Evolutionary conservation across 2,113 vertebrate genomes (phyloP), one percentile per base, ranked within the genome.

Genomic region (western clawed frog (Xenopus tropicalis)): DNA sequence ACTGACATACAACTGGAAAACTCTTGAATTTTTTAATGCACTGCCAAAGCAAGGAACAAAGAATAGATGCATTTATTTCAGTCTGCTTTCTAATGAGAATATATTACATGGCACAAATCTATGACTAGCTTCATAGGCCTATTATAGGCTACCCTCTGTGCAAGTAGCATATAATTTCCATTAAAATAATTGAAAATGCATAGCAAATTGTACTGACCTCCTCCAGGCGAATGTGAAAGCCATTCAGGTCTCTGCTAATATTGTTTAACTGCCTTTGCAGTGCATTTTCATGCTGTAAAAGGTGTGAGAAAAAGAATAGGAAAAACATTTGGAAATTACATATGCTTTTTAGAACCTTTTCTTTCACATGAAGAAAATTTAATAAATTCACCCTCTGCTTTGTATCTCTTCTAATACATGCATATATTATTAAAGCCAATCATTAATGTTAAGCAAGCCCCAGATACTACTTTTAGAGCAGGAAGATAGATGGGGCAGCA

Each of bases 181-280:
- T 76, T 69, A 76, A 76, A 76, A 63, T 76, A 63, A 76, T 69
- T 69, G 66, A 52, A 56, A 46, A 76, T 63, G 66, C 66, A 76
- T 57, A 63, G 73, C 25, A 76, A 76, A 76, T 76, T 77, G 56
- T 72, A 6, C 69, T 79, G 69, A 81, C 81, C 58, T 82, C 65
- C 23, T 82, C 80, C 72, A 80, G 82, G 79, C 0, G 0, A 13
- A 80, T 79, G 58, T 77, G 79, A 83, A 87, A 80, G 85, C 78
- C 83, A 65, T 74, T 85, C 72, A 78, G 51, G 77, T 79, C 63
- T 23, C 29, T 1, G 0, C 69, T 82, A 72, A 72, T 69, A 44
- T 72, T 84, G 80, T 66, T 80, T 71, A 85, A 81, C 78, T 24
- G 21, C 73, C 81, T 78, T 81, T 77, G 44, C 62, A 19, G 68